Conservation (phyloP, 2,888 invertebrate genomes). For the Heliconius erato region DNA sequence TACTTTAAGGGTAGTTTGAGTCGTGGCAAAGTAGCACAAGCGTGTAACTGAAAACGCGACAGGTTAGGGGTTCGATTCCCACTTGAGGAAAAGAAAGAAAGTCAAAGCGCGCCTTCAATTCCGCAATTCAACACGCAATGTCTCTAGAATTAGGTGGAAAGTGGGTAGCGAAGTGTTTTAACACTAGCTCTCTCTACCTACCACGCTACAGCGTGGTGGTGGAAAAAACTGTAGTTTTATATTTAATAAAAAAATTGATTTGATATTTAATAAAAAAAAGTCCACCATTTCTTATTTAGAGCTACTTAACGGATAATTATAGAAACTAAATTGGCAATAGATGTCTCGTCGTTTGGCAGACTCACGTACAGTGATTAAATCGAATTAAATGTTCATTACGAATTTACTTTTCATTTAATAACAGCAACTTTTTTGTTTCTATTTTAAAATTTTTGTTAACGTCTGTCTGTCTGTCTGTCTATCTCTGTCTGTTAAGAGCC, state of each 20-base stretch:
- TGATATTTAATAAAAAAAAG: not conserved
- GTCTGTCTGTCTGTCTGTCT: too few species aligned
- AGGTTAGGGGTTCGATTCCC: not conserved
- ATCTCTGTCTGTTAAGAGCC: too few species aligned
- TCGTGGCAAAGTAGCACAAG: not conserved
- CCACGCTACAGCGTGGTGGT: not conserved
- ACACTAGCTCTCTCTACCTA: not conserved
- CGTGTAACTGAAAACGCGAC: not conserved
- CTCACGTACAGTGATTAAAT: slow-evolving; percentile 17
- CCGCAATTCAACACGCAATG: not conserved
- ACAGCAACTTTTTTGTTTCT: not conserved
- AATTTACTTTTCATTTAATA: not conserved
- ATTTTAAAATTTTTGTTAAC: not conserved
- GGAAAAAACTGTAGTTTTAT: not conserved
- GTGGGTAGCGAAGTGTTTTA: not conserved
- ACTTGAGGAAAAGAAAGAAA: not conserved
- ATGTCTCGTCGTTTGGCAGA: slow-evolving; percentile 23
- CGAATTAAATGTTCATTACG: slow-evolving; percentile 6
- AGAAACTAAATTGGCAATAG: slow-evolving; percentile 34
- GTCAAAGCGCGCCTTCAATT: not conserved
- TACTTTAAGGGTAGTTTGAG: not conserved
- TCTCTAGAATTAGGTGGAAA: too few species aligned
- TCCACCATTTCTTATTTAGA: not conserved
- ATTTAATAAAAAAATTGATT: slow-evolving; percentile 5
- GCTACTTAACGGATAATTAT: slow-evolving; percentile 5